Conservation (phyloP, 2,113 vertebrate genomes). For the Alouatta palliata region DNA sequence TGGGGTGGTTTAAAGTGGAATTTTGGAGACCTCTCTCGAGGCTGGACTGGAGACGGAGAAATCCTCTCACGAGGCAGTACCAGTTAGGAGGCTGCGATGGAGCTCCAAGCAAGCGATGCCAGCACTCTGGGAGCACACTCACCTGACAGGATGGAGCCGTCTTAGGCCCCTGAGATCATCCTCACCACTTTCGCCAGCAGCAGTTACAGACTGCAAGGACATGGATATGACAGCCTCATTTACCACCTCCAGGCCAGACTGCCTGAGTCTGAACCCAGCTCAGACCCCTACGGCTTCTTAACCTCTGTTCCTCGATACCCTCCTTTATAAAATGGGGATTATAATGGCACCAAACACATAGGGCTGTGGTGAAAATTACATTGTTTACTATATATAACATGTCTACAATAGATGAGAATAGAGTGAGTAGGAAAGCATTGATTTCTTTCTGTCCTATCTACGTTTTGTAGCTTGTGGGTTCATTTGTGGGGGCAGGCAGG, state of each 20-base stretch:
- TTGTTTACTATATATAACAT: background rate
- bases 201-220: background rate
- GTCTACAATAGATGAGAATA: background rate
- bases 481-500: too few relatives aligned
- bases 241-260: background rate
- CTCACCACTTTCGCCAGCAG: background rate
- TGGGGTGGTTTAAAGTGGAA: background rate
- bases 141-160: background rate
- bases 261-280: background rate
- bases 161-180: background rate
- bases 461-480: background rate
- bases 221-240: background rate
- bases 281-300: background rate
- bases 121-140: fast-evolving
- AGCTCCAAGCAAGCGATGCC: background rate
- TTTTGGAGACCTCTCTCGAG: background rate
- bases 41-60: background rate
- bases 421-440: background rate
- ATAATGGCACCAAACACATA: background rate
- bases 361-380: background rate
- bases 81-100: background rate
- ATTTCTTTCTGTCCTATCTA: background rate
- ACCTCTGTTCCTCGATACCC: background rate
- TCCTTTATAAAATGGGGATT: background rate
- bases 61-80: background rate